These are phyloP conservation scores for Gasteruption jaculator DNA, from an alignment of 2,888 invertebrate genomes.

Conservation along the genomic window DNA sequence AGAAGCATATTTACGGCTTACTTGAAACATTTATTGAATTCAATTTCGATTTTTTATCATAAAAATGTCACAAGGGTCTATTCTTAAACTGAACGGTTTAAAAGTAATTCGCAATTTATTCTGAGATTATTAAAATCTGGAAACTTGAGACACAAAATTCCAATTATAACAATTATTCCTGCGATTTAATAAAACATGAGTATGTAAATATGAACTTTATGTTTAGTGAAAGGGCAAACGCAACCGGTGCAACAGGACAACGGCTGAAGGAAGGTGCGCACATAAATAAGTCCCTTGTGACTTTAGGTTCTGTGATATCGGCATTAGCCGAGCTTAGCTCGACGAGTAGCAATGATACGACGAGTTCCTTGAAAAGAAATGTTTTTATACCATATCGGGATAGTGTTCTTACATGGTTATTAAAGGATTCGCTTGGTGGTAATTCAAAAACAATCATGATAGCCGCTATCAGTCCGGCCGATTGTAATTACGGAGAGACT, in stretches of 20 bases:
- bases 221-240: constrained; percentile 77
- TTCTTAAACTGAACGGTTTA: neutral
- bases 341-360: constrained; percentile 42
- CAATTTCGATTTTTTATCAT: neutral
- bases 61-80: constrained; percentile 4
- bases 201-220: no score
- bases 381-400: constrained; percentile 85
- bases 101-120: neutral
- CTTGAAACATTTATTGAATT: no score
- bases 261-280: constrained; percentile 86
- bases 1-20: no score
- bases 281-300: constrained; percentile 86
- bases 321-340: constrained; percentile 70
- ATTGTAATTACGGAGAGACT: constrained; percentile 85
- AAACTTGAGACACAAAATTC: neutral
- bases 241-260: constrained; percentile 87
- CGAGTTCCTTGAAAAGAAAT: constrained; percentile 47
- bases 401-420: constrained; percentile 82
- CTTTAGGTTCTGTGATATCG: constrained; percentile 82
- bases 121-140: constrained; percentile 3
- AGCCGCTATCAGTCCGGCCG: constrained; percentile 76
- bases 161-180: constrained; percentile 6
- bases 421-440: constrained; percentile 84
- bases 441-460: constrained; percentile 92
- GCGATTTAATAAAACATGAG: constrained; percentile 9